Base-by-base conservation (phyloP, 1,140 invertebrate genomes). In the Tigriopus japonicus region DNA sequence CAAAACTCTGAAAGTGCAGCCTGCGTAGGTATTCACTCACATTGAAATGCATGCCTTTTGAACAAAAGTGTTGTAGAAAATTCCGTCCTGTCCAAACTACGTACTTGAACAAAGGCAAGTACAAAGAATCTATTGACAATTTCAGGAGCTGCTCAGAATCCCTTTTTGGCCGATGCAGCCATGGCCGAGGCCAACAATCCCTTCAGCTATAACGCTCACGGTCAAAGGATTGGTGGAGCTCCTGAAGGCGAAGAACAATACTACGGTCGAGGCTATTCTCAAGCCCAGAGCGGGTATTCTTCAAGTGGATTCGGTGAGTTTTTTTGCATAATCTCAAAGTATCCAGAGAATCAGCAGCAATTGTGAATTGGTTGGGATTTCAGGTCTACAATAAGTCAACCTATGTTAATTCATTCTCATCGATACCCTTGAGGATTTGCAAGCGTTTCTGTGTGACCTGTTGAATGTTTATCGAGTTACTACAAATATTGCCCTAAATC, bases 121-220 rank as follows among this genome's bases (percentile, higher is more conserved):
- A n/a, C n/a, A n/a, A n/a, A n/a, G n/a, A n/a, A n/a, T n/a, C n/a
- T n/a, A n/a, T n/a, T n/a, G n/a, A n/a, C n/a, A n/a, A 35, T 35
- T 35, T 35, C 28, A 35, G 28, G 28, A 35, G 28, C 28, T 35
- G 28, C 28, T 9, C 28, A 35, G 28, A 35, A 35, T 35, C 28
- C 28, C 28, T 35, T 35, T 35, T 49, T 49, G n/a, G 45, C n/a
- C 6, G 45, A 15, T 49, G 45, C 21, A 3, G n/a, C 45, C 45
- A 21, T 15, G 21, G 45, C n/a, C n/a, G 85, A 86, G 45, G 21
- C 41, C 54, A 40, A 62, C 63, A 1, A 42, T 24, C 1, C 56
- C 64, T 9, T 42, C 51, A 42, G 65, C 63, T 15, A 56, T 6
- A 64, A 63, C 24, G 10, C n/a, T 7, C 49, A 51, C n/a, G 63